phyloP scores from a whole-genome alignment of 2,888 invertebrate species.

The Sinhomidia bicolor region DNA sequence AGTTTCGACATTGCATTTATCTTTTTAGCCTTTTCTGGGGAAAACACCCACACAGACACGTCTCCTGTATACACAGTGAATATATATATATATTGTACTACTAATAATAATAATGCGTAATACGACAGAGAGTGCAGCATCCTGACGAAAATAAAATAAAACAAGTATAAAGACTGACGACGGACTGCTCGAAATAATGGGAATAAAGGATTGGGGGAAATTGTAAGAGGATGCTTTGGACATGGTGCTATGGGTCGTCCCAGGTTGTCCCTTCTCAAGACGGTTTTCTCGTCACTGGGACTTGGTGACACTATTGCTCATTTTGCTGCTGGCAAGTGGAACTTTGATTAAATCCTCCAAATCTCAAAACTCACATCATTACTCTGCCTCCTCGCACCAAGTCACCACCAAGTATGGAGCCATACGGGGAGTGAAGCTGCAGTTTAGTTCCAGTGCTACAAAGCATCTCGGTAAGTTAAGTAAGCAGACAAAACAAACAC shows the following conservation, averaged over 20 bases:
- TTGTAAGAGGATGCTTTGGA: conserved; percentile 78
- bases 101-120: no score
- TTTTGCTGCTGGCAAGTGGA: conserved; percentile 70
- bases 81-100: no score
- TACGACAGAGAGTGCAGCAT: background rate
- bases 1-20: conserved; percentile 51
- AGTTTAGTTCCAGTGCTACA: conserved; percentile 78
- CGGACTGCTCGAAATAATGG: conserved; percentile 54
- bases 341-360: conserved; percentile 72
- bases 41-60: conserved; percentile 11
- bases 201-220: conserved; percentile 61
- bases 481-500: background rate
- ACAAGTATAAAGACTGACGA: conserved; percentile 48
- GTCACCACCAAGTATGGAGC: conserved; percentile 79
- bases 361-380: conserved; percentile 74
- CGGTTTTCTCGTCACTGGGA: conserved; percentile 71
- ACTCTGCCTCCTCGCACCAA: conserved; percentile 75
- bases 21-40: conserved; percentile 6
- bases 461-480: conserved; percentile 77
- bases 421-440: conserved; percentile 77
- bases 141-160: conserved; percentile 19
- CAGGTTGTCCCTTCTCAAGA: conserved; percentile 76
- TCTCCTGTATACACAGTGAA: background rate
- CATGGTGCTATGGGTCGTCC: conserved; percentile 80
- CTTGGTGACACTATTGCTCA: conserved; percentile 68